These are phyloP conservation scores for Andrena bicolor DNA, from an alignment of 2,888 invertebrate species.

Conservation along the genomic window DNA sequence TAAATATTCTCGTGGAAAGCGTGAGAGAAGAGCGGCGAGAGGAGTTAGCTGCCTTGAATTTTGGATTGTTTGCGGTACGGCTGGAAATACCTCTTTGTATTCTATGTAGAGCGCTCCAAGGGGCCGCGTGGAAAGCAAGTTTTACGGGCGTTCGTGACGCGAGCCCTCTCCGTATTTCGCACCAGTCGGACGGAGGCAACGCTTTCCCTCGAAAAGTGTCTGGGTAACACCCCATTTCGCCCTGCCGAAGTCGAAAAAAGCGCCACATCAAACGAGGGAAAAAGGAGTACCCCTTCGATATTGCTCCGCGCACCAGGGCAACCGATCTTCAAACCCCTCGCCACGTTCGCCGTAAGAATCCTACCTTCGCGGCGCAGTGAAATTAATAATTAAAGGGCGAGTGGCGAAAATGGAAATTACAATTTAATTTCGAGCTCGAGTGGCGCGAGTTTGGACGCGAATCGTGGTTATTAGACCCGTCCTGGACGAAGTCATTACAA, in stretches of 20 bases:
- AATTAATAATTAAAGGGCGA: conserved; percentile 24
- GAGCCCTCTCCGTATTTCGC: conserved; percentile 31
- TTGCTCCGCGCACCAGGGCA: background rate
- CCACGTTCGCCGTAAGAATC: background rate
- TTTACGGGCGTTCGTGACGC: conserved; percentile 15
- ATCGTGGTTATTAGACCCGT: conserved; percentile 19
- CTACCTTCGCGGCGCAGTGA: background rate
- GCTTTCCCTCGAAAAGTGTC: conserved; percentile 9
- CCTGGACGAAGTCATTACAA: conserved; percentile 35
- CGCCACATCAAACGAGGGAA: background rate
- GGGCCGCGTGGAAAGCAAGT: conserved; percentile 34
- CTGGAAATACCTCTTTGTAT: conserved; percentile 34
- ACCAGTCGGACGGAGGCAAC: conserved; percentile 18
- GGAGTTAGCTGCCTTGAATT: conserved; percentile 7
- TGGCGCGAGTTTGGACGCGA: background rate
- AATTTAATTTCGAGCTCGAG: conserved; percentile 29
- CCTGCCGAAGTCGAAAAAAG: background rate
- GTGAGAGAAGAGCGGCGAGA: background rate
- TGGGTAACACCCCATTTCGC: background rate
- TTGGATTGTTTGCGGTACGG: conserved; percentile 26
- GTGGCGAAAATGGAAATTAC: conserved; percentile 28
- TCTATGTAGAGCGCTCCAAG: background rate
- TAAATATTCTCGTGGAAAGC: conserved; percentile 14
- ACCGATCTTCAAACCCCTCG: background rate
- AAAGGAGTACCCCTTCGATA: background rate